Base-by-base conservation (phyloP, 2,888 invertebrate species). In the Chrysopilus asiliformis region DNA sequence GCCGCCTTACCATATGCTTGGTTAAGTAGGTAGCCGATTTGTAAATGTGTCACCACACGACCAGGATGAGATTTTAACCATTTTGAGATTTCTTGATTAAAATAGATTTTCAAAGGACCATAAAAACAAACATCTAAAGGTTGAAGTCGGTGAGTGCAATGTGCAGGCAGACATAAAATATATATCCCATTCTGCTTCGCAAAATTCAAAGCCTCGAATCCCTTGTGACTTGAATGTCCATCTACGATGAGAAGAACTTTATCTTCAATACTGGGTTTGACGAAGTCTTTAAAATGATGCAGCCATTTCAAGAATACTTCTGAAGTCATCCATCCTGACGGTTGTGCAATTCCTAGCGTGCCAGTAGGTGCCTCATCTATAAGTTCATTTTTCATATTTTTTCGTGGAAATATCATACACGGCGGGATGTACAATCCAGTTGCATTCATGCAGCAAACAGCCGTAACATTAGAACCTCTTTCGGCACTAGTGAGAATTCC, bases 401-500 rank as follows among this genome's bases (percentile, higher is more conserved):
- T 47, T 41, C 56, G 44, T 20, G 56, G 53, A 47, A 56, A 56
- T 40, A 61, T 47, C 14, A 64, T 45, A 9, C 49, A 47, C 4
- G 61, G 61, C 13, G 58, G 57, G 12, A 31, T 14, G 12, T 17
- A 16, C 10, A 12, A 19, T 13, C 17, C 31, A 31, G 8, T 12
- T 19, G 56, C 56, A 45, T 49, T 53, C 31, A 56, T 51, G 32
- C 51, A 52, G 38, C 51, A 48, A 26, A 52, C 51, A 8, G 55
- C 47, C 18, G 60, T 63, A 12, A 58, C 49, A 19, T 57, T 42
- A 17, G 47, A 45, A 14, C 58, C 57, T 36, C 54, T 47, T 48
- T 63, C 58, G 18, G 55, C 59, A 34, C 57, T 58, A 16, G 55
- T 58, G n/a, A n/a, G n/a, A n/a, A n/a, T n/a, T n/a, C n/a, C n/a